Evolutionary conservation across 2,113 vertebrate species (phyloP).

Genomic region (Indicator indicator): DNA sequence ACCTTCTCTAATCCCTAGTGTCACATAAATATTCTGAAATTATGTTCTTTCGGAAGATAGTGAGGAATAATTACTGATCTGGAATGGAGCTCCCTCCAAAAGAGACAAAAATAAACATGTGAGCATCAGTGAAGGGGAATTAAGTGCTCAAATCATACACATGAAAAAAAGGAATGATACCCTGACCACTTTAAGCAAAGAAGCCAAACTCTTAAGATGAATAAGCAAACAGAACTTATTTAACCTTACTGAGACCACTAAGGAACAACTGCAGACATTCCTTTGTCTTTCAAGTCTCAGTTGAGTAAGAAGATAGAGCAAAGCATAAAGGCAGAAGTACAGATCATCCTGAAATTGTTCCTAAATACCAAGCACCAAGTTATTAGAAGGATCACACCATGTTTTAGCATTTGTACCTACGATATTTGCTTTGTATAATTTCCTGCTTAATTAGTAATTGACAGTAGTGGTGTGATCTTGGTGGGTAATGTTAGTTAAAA

Average conservation of each 20-base stretch:
- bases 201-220: not conserved
- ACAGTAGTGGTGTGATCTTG: not conserved
- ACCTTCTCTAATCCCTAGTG: not conserved
- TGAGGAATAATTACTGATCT: not conserved
- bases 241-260: not conserved
- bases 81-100: not conserved
- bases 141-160: not conserved
- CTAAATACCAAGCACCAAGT: not conserved
- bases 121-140: not conserved
- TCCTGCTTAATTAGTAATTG: not conserved
- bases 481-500: not conserved
- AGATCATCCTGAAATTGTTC: not conserved
- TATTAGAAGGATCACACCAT: not conserved
- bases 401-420: not conserved
- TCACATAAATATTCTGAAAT: not conserved
- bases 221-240: not conserved
- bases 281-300: not conserved
- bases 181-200: not conserved
- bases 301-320: not conserved
- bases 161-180: not conserved
- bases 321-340: not conserved
- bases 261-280: not conserved
- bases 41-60: not conserved
- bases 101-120: not conserved
- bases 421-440: not conserved